Evolutionary conservation across 2,797 vertebrate species (phyloP), one percentile per base, ranked within the genome.

Genomic region (Gorsachius magnificus): DNA sequence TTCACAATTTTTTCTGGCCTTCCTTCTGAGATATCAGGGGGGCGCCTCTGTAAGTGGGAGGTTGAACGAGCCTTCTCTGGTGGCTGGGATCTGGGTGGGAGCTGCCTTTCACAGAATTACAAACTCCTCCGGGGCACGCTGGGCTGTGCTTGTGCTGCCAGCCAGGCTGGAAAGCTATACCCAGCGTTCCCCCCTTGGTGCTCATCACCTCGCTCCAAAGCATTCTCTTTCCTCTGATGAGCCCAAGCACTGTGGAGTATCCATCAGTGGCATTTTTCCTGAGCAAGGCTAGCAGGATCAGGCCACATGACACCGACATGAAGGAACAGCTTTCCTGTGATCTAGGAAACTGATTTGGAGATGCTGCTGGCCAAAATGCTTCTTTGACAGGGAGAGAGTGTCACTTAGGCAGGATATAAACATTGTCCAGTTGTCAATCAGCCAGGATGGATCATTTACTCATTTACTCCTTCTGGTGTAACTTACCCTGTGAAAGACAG

Each of bases 351-450:
- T 60, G 54, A 94, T 89, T 89, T 58, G 65, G 38, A 83, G 61
- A 41, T 89, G 64, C 72, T 38, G 28, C 35, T 61, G 43, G 16
- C 51, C 0, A 0, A 87, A 81, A 92, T 6, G 6, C 57, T 93
- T 93, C 71, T 83, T 43, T 6, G 41, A n/a, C 26, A 13, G 54
- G 20, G 53, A 75, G 20, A 26, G 54, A 46, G 24, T 92, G 87
- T 95, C 65, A 26, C 16, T 11, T 64, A 51, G 57, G 84, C 90
- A 87, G 72, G 86, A 58, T 7, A 93, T 63, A 94, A 83, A 89
- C 21, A 15, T 53, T 85, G 68, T 69, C 36, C 81, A 56, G 36
- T 21, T 90, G 81, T 92, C 92, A 72, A 46, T 97, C 94, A 97
- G 22, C 48, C 0, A 1, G 78, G 61, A 75, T 15, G 43, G 75